A percentile compares a stretch with the other conserved stretches of the same genome.
Evolutionary conservation across 2,113 vertebrate genomes (phyloP).

Genomic region (Calyptommatus sinebrachiatus): DNA sequence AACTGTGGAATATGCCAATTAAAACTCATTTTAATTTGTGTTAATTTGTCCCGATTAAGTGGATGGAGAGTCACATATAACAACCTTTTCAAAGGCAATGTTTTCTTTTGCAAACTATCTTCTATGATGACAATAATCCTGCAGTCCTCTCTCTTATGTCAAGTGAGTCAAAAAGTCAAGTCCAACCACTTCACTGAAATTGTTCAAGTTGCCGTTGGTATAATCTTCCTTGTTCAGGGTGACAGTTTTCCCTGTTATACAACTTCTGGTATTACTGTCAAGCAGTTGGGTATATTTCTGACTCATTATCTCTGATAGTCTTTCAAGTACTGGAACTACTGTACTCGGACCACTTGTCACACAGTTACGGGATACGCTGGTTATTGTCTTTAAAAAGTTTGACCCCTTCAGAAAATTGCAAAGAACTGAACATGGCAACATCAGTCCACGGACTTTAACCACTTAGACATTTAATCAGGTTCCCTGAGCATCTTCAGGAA

Average conservation of each 20-base stretch:
- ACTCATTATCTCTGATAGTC: slow-evolving; percentile 44
- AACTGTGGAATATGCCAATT: not conserved
- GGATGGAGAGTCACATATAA: not conserved
- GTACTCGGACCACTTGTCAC: slow-evolving; percentile 25
- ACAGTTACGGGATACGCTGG: not conserved
- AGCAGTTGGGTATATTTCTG: slow-evolving; percentile 32
- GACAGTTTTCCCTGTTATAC: slow-evolving; percentile 54
- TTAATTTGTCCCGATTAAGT: not conserved
- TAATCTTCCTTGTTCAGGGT: slow-evolving; percentile 38
- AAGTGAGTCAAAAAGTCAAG: not conserved
- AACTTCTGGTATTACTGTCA: slow-evolving; percentile 49
- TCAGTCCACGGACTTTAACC: not conserved
- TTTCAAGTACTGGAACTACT: slow-evolving; percentile 54
- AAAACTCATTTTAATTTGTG: not conserved
- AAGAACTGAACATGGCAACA: not conserved
- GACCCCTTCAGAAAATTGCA: not conserved
- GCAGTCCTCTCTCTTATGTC: not conserved
- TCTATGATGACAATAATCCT: not conserved
- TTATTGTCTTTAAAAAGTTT: not conserved
- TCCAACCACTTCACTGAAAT: slow-evolving; percentile 25
- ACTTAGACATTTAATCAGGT: not conserved
- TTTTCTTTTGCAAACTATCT: not conserved
- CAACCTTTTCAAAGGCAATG: not conserved
- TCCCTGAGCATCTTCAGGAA: not conserved
- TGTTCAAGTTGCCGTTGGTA: slow-evolving; percentile 39